Percentiles rank a stretch among this genome's conserved stretches.
Evolutionary conservation across 2,888 invertebrate species (phyloP).

Genomic region (Meteorus colon): DNA sequence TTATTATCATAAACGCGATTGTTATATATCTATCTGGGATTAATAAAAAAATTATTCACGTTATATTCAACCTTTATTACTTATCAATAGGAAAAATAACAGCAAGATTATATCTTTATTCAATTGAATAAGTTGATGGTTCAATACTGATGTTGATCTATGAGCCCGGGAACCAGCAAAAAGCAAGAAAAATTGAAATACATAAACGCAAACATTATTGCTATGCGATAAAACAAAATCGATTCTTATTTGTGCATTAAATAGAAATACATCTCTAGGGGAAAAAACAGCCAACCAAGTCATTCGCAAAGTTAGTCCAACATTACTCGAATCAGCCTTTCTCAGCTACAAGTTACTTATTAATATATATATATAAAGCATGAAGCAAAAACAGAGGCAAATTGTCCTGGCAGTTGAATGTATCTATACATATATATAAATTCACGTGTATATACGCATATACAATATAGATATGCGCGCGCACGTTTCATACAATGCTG

Average conservation of each 20-base stretch:
- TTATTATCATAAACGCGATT: no score
- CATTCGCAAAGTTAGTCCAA: constrained; percentile 47
- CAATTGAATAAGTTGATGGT: no score
- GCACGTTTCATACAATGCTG: constrained; percentile 17
- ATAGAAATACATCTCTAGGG: background rate
- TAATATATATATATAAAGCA: background rate
- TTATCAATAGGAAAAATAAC: no score
- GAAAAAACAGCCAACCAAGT: constrained; percentile 33
- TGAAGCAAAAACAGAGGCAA: constrained; percentile 33
- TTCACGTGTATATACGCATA: background rate
- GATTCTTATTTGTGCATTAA: background rate
- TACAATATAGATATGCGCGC: background rate
- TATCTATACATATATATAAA: constrained; percentile 13
- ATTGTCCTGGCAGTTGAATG: constrained; percentile 25
- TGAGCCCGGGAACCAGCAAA: no score
- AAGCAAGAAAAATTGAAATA: no score
- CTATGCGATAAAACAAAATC: no score
- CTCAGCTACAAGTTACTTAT: constrained; percentile 30
- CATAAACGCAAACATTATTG: no score
- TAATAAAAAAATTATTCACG: no score
- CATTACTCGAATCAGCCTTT: constrained; percentile 9
- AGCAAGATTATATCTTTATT: no score
- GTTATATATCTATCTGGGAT: no score
- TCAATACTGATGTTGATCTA: no score
- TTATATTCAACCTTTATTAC: no score